Percentiles rank a stretch among this genome's conserved stretches.
These are phyloP conservation scores for Phalera bucephala DNA, from an alignment of 2,888 invertebrate genomes.

Conservation along the genomic window DNA sequence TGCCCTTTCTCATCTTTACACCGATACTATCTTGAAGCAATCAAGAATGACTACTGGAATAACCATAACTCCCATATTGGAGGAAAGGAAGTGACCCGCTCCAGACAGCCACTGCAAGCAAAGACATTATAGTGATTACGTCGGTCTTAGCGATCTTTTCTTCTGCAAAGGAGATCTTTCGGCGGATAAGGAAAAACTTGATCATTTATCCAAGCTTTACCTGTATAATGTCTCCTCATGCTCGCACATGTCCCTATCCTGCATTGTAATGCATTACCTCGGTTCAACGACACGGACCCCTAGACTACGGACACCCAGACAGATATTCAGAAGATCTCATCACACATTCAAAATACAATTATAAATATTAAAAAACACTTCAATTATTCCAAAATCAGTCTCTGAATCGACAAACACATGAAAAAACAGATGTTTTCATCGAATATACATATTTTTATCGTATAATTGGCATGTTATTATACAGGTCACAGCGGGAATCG, in stretches of 20 bases:
- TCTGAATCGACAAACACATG: not conserved
- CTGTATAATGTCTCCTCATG: too few species aligned
- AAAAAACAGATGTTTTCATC: not conserved
- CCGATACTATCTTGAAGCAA: too few species aligned
- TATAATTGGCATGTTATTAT: constrained; percentile 4
- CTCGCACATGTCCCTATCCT: not conserved
- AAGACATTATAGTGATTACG: too few species aligned
- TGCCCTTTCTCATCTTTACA: too few species aligned
- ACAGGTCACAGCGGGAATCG: constrained; percentile 5
- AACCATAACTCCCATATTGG: too few species aligned
- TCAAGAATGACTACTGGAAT: too few species aligned
- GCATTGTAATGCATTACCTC: not conserved
- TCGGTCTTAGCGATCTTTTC: too few species aligned
- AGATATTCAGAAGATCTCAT: not conserved
- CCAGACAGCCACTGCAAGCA: too few species aligned
- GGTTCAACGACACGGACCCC: not conserved
- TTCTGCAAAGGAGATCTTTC: too few species aligned
- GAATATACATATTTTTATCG: constrained; percentile 2
- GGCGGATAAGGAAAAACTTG: too few species aligned
- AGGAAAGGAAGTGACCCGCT: too few species aligned
- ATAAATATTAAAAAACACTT: not conserved
- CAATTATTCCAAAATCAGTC: not conserved
- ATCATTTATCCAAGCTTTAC: too few species aligned
- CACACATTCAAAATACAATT: not conserved
- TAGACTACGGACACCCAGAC: not conserved